Base-by-base conservation (phyloP, 2,888 invertebrate species). In the Sinopyrophorus schimmeli region DNA sequence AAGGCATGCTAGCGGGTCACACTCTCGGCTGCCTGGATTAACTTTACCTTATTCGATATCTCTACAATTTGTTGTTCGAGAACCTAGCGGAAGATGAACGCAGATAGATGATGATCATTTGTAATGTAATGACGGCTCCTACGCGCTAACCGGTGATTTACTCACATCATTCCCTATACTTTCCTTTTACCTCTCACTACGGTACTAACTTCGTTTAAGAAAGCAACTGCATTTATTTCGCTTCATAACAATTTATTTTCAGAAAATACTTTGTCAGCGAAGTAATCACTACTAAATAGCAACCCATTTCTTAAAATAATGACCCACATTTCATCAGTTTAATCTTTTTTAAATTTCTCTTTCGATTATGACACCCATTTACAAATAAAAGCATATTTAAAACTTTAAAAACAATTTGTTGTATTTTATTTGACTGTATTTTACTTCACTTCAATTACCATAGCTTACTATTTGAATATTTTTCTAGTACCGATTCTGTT, bases 141-240 rank as follows among this genome's bases (percentile, higher is more conserved):
- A 59, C 61, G 64, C 60, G 62, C 67, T 65, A 66, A 65, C 65
- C 63, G 67, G 65, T 67, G 70, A 70, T 69, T 69, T 67, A 67
- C 67, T 64, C 64, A 57, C 65, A 67, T 68, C 68, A 68, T 35
- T 49, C 43, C 15, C 37, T 43, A 41, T 38, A 31, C 43, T 49
- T 49, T 43, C 49, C 37, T 42, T 37, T 43, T 39, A 37, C 39
- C 26, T 39, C 26, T 39, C 38, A 17, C 38, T 37, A 40, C 34
- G 34, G 39, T 28, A 34, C 32, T 49, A 49, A 49, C 49, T 49
- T 43, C 37, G 32, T 49, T 49, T 49, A 49, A 43, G 43, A 43
- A 49, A 43, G 43, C 38, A 31, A 43, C 24, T 37, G 38, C 38
- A 49, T 43, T 43, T 49, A 48, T 48, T 37, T 30, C 28, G 24